phyloP scores from a whole-genome alignment of 2,888 invertebrate species.

The Panzeria rudis region DNA sequence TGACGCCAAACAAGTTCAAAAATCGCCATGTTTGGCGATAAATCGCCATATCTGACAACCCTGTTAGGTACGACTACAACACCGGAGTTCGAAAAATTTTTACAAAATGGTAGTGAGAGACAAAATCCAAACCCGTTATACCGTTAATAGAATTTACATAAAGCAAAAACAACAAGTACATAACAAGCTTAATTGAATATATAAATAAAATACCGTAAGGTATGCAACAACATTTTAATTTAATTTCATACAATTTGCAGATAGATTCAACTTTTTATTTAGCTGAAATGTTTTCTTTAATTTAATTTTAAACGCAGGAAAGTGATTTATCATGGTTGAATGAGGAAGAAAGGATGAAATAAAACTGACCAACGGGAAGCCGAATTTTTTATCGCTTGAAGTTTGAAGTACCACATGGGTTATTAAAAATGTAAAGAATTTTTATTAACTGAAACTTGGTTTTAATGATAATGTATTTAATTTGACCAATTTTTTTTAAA shows the following conservation, averaged over 20 bases:
- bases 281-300: background rate
- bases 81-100: conserved; percentile 3
- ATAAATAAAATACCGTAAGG: conserved; percentile 60
- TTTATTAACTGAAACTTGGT: background rate
- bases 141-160: conserved; percentile 12
- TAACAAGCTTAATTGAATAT: conserved; percentile 68
- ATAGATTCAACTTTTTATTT: conserved; percentile 20
- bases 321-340: conserved; percentile 49
- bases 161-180: conserved; percentile 26
- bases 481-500: background rate
- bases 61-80: no score
- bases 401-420: background rate
- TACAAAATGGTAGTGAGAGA: conserved; percentile 13
- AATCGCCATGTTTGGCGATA: no score
- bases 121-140: conserved; percentile 4
- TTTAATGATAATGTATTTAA: background rate
- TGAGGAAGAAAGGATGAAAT: background rate
- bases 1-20: no score
- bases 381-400: background rate
- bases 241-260: conserved; percentile 52
- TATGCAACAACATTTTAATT: conserved; percentile 61
- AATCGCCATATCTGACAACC: no score
- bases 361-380: background rate
- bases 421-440: conserved; percentile 6
- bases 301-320: conserved; percentile 27